Percentiles rank a stretch among this genome's conserved stretches.
Evolutionary conservation across 2,888 invertebrate genomes (phyloP).

Genomic region (Harpalus rufipes): DNA sequence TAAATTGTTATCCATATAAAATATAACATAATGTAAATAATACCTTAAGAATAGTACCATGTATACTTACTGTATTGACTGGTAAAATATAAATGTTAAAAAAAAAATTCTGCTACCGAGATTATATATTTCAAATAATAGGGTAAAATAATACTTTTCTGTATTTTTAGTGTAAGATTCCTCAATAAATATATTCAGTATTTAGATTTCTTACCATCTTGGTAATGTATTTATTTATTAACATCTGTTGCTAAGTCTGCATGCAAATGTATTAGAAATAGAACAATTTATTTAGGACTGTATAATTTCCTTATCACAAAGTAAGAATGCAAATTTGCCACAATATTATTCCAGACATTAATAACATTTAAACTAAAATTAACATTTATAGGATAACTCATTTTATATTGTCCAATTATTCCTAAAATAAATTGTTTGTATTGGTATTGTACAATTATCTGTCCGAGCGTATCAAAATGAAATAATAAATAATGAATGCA

Average conservation of each 20-base stretch:
- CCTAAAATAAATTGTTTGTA: slow-evolving; percentile 35
- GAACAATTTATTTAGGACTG: slow-evolving; percentile 29
- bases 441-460: slow-evolving; percentile 16
- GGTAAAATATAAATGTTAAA: no score
- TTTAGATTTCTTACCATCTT: neutral
- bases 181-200: neutral
- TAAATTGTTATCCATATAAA: no score
- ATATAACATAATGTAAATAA: no score
- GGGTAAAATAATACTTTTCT: no score
- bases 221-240: slow-evolving; percentile 5
- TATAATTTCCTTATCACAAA: slow-evolving; percentile 17
- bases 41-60: no score
- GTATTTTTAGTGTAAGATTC: no score
- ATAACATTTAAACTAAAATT: slow-evolving; percentile 12
- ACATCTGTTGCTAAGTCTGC: neutral
- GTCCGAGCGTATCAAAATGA: slow-evolving; percentile 4
- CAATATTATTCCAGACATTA: slow-evolving; percentile 24
- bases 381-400: neutral
- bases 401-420: slow-evolving; percentile 36
- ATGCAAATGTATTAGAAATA: slow-evolving; percentile 15
- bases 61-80: no score
- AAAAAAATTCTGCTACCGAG: no score
- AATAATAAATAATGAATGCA: slow-evolving; percentile 47
- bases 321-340: slow-evolving; percentile 14
- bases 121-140: no score